Percentiles rank a stretch among this genome's conserved stretches.
These are phyloP conservation scores for Cyanoderma ruficeps DNA, from an alignment of 2,113 vertebrate genomes.

Conservation along the genomic window DNA sequence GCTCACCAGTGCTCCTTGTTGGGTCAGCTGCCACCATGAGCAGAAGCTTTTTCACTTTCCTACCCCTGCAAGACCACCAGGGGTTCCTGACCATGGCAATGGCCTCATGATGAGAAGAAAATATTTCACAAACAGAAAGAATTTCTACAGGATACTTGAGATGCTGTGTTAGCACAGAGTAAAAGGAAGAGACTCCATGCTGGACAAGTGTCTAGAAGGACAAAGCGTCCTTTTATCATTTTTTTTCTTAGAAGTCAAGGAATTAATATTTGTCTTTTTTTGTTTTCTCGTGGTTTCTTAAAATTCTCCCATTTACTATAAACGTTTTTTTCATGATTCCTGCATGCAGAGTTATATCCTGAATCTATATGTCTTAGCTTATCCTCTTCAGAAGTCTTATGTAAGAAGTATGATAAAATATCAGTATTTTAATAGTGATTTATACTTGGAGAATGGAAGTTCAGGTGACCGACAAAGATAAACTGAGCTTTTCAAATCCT, in stretches of 20 bases:
- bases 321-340: not conserved
- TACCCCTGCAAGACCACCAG: not conserved
- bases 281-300: not conserved
- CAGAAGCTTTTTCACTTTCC: not conserved
- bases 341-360: conserved; percentile 25
- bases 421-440: not conserved
- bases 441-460: not conserved
- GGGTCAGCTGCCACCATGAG: not conserved
- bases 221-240: not conserved
- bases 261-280: not conserved
- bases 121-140: not conserved
- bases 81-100: not conserved
- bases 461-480: not conserved
- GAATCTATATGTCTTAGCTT: not conserved
- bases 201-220: not conserved
- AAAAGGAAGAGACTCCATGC: not conserved
- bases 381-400: not conserved
- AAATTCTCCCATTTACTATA: not conserved
- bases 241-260: conserved; percentile 45
- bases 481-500: not conserved
- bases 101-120: not conserved
- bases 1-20: not conserved
- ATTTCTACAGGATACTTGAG: not conserved
- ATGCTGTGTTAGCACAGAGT: conserved; percentile 44
- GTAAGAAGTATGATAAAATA: not conserved